Evolutionary conservation across 2,113 vertebrate genomes (phyloP), one percentile per base, ranked within the genome.

Genomic region (Microcebus jonahi): DNA sequence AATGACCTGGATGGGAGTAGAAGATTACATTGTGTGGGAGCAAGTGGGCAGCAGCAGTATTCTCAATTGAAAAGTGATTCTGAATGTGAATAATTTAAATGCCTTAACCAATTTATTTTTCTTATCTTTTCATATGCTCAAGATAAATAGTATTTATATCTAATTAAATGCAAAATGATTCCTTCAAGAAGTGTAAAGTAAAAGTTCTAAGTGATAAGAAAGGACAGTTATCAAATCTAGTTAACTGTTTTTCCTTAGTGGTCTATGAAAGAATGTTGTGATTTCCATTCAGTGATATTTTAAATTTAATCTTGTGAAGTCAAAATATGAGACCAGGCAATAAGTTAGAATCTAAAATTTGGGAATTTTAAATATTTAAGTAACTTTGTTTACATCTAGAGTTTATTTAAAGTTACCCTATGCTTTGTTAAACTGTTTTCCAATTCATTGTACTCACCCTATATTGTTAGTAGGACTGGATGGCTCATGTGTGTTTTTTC

Each of bases 371-470:
- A 21, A 25, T 88, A 90, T 48, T 88, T 91, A 80, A 82, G 27
- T 76, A 39, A 96, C 85, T 97, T 94, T 36, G 34, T 59, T 86
- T 53, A 88, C 63, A 95, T 63, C 7, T 82, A 97, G 59, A 80
- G 36, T 65, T 95, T 90, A 90, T 80, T 73, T 91, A 90, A 95
- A 97, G 36, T 68, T 95, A 83, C 82, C 29, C 5, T 79, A 53
- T 65, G 84, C 55, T 80, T 80, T 82, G 61, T 42, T 90, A 70
- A 71, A 68, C 84, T 80, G 82, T 83, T 61, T 83, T 57, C 50
- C 34, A 67, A 48, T 71, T 95, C 15, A 42, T 94, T 59, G 50
- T 31, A 88, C 65, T 96, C 81, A 89, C 80, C 73, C 34, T 48
- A 55, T 92, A 83, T 29, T 45, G 73, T 67, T 42, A 75, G 42